Conservation (phyloP, 2,888 invertebrate genomes). For the Folsomia candida region DNA sequence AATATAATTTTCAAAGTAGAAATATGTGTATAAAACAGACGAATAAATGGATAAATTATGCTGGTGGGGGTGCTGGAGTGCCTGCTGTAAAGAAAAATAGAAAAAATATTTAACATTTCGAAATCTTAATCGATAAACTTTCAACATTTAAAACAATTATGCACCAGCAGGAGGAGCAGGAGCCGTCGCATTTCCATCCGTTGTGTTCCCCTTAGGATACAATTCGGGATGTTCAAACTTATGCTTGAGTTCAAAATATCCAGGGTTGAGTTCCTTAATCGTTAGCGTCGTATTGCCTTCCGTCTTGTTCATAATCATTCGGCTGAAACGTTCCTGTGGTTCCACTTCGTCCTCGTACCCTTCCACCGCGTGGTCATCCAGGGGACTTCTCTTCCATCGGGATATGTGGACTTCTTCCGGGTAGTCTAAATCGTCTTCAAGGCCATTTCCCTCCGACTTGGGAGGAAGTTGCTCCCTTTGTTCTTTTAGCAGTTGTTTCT, state of each 20-base stretch:
- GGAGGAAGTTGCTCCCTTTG: too few species aligned
- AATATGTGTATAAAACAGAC: too few species aligned
- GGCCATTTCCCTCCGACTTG: not conserved
- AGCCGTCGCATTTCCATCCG: not conserved
- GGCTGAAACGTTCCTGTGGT: not conserved
- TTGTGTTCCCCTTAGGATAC: not conserved
- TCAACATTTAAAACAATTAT: too few species aligned
- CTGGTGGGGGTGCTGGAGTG: too few species aligned
- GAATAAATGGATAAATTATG: too few species aligned
- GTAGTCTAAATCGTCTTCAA: not conserved
- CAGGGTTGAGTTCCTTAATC: conserved; percentile 17
- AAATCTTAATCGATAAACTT: too few species aligned
- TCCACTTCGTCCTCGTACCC: not conserved
- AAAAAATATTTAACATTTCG: too few species aligned
- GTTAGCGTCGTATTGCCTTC: conserved; percentile 2
- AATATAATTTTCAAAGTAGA: too few species aligned
- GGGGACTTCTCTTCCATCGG: not conserved
- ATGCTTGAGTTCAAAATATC: conserved; percentile 11
- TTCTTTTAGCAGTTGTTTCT: too few species aligned
- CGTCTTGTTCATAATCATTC: conserved; percentile 16
- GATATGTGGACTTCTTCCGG: too few species aligned
- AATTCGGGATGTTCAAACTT: conserved; percentile 11
- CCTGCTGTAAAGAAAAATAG: too few species aligned
- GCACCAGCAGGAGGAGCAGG: not conserved
- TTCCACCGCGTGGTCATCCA: not conserved